These are phyloP conservation scores for Sinotaia quadrata DNA, from an alignment of 2,888 invertebrate genomes.

Conservation along the genomic window DNA sequence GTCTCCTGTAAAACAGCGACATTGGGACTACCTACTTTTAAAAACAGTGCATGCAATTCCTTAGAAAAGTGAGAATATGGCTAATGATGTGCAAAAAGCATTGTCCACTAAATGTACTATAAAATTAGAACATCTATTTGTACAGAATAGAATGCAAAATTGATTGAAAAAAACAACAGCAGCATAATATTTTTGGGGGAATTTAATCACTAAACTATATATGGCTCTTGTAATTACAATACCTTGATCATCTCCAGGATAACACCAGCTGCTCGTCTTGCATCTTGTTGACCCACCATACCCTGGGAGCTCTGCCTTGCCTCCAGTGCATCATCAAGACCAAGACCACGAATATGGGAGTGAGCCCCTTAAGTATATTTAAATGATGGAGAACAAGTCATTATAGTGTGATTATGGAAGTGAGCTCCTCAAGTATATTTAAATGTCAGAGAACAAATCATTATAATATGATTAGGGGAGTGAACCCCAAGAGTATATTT, in stretches of 20 bases:
- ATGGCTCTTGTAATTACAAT: neutral
- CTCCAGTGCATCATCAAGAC: conserved; percentile 94
- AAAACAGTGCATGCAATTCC: too few species aligned
- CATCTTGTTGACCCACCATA: conserved; percentile 92
- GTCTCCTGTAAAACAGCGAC: too few species aligned
- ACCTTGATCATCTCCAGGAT: conserved; percentile 95
- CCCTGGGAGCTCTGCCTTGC: conserved; percentile 93
- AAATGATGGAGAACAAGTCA: neutral
- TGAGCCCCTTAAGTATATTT: conserved; percentile 84
- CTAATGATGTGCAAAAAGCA: neutral
- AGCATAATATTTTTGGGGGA: neutral
- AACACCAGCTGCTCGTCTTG: conserved; percentile 94
- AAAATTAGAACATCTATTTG: neutral
- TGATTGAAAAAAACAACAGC: neutral
- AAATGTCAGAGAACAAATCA: neutral
- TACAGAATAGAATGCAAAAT: neutral
- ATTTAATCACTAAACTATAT: too few species aligned
- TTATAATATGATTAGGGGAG: conserved; percentile 94
- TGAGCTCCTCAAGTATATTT: conserved; percentile 84
- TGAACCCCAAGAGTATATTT: conserved; percentile 84
- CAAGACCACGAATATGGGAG: conserved; percentile 97
- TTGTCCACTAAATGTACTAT: neutral
- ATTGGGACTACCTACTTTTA: too few species aligned
- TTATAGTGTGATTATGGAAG: conserved; percentile 93
- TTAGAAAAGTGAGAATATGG: too few species aligned